Conservation (phyloP, 2,797 vertebrate genomes). For the Acrossocheilus wenchowensis region DNA sequence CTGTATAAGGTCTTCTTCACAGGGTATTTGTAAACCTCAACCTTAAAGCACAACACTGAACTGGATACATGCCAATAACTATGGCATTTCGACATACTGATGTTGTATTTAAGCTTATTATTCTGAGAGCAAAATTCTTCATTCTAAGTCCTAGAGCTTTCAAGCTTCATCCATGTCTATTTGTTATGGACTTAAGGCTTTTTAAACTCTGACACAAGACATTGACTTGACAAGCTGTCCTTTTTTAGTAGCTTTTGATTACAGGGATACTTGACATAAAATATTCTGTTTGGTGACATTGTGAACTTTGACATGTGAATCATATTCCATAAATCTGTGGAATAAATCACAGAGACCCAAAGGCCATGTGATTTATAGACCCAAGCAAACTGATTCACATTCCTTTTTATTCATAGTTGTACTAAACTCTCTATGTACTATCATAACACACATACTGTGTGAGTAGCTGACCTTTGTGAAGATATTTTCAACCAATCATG, state of each 20-base stretch:
- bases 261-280: neutral
- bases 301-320: slow-evolving; percentile 14
- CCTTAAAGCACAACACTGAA: neutral
- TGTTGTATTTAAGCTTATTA: slow-evolving; percentile 18
- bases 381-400: slow-evolving; percentile 11
- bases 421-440: neutral
- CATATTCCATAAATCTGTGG: slow-evolving; percentile 24
- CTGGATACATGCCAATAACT: neutral
- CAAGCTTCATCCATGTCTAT: neutral
- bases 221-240: neutral
- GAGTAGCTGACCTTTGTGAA: neutral
- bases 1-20: neutral
- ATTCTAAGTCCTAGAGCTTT: neutral
- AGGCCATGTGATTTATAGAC: slow-evolving; percentile 1
- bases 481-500: neutral
- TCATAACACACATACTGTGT: neutral
- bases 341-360: slow-evolving; percentile 19
- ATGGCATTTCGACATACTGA: neutral
- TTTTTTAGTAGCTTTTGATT: slow-evolving; percentile 7
- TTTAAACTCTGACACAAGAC: neutral
- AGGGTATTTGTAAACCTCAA: neutral
- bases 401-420: neutral
- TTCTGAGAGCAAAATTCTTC: neutral
- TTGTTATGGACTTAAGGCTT: neutral
- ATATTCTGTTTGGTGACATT: slow-evolving; percentile 16